Evolutionary conservation across 1,140 invertebrate species (phyloP), one percentile per base, ranked within the genome.

Genomic region (Drosophila albomicans): DNA sequence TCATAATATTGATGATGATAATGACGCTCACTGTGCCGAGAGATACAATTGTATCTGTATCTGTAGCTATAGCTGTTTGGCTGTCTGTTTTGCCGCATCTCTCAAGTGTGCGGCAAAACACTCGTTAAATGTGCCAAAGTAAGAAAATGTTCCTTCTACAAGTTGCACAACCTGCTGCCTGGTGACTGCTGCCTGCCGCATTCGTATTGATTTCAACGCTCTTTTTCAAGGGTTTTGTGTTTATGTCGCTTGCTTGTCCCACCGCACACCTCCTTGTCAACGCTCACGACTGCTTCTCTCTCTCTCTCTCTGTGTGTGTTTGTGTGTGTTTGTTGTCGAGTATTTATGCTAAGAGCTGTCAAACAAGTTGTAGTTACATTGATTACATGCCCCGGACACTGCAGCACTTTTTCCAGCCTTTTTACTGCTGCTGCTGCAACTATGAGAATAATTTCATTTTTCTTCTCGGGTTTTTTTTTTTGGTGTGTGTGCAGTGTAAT

Each of bases 301-400:
- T 13, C n/a, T 41, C 56, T n/a, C 20, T 20, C 46, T 66, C 32
- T 43, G 7, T 46, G 2, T 20, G 20, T 20, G 20, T 20, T 2
- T 20, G 20, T 20, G 2, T 52, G 74, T 54, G 61, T 54, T 61
- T 64, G 70, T 75, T 81, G 81, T 81, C 81, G 81, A 90, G 86
- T 85, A 90, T 90, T 89, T 89, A 89, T 89, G 85, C 86, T 89
- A 89, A 89, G 85, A 89, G 86, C 85, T 89, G 85, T 89, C 85
- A 90, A 89, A 90, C 85, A 89, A 89, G 81, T 86, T 89, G 81
- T 89, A 89, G 78, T 81, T 81, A 89, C 85, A 88, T 76, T 89
- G 78, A 88, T 89, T 89, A 85, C 85, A 84, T 71, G 75, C 51
- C 70, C 78, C 46, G 16, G 35, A 8, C 35, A 69, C 66, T 58